Evolutionary conservation across 1,140 invertebrate genomes (phyloP), one percentile per base, ranked within the genome.

Genomic region (Drosophila lowei): DNA sequence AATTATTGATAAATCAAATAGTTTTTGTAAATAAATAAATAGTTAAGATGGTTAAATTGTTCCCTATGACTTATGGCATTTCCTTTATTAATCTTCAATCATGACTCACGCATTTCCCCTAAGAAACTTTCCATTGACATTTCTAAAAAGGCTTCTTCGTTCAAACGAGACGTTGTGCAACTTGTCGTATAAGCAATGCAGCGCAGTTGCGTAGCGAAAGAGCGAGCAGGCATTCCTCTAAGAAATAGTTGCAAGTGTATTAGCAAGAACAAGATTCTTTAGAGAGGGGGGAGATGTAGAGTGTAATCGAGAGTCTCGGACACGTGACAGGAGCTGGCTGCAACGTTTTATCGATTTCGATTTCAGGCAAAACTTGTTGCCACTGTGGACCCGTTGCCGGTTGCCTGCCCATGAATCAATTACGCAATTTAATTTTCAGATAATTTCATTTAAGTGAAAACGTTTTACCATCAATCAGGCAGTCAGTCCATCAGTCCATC

Each of bases 371-470:
- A 85, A 70, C 68, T 74, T 65, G 61, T 76, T 72, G 60, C 52
- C 48, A 42, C 42, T 34, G 9, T 38, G 34, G 9, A 11, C 34
- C 49, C 11, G 11, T 41, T 55, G 11, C 16, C 30, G 49, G 60
- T 66, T 52, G 60, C 66, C 48, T 61, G 53, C 47, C 48, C 41
- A 44, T 44, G 61, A 60, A 64, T 64, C 16, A 73, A 59, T 75
- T 67, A 55, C 71, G 88, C 81, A 86, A 83, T 88, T 86, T 88
- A 66, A 86, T 86, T 86, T 78, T 83, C 78, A 78, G 74, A 15
- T 64, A 62, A 72, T 86, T 86, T 77, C 73, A 65, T 77, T 57
- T 34, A 68, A 70, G 77, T 77, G 56, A 71, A 64, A 55, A 61
- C 44, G 49, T 63, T 61, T 50, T 61, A 4, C 34, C 64, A 65